A percentile compares a stretch with the other conserved stretches of the same genome.
Conservation (phyloP, 2,113 vertebrate species). For the Colistium nudipinnis region DNA sequence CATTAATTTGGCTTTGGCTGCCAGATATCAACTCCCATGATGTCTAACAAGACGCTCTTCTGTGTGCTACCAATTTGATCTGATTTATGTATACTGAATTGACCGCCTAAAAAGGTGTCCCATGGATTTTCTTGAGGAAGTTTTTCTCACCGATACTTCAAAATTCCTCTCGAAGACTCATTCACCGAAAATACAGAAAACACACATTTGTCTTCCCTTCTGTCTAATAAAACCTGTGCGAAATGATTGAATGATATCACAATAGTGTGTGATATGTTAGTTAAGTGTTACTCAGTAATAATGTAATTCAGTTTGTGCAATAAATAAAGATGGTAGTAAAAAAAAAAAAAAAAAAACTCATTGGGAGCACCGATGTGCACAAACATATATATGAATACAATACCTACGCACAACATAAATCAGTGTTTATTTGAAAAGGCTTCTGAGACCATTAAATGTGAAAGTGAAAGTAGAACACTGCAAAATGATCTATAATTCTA, state of each 20-base stretch:
- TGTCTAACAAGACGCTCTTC: background rate
- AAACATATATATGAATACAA: background rate
- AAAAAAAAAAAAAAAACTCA: no score
- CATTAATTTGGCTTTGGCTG: slow-evolving; percentile 1
- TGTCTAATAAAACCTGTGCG: background rate
- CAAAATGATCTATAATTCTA: background rate
- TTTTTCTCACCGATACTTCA: background rate
- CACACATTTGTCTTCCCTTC: no score
- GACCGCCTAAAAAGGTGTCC: background rate
- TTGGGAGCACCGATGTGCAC: background rate
- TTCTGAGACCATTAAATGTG: background rate
- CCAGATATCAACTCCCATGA: background rate
- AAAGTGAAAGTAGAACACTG: background rate
- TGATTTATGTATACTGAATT: background rate
- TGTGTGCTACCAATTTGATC: background rate
- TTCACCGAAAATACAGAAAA: background rate
- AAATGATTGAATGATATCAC: background rate
- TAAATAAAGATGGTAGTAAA: no score
- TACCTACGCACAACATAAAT: background rate
- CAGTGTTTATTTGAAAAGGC: background rate
- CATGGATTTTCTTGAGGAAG: background rate
- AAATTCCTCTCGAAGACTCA: background rate
- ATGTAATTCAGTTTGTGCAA: no score
- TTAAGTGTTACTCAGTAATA: no score
- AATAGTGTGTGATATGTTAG: no score